These are phyloP conservation scores for Prenolepis imparis DNA, from an alignment of 2,888 invertebrate genomes.

Conservation along the genomic window DNA sequence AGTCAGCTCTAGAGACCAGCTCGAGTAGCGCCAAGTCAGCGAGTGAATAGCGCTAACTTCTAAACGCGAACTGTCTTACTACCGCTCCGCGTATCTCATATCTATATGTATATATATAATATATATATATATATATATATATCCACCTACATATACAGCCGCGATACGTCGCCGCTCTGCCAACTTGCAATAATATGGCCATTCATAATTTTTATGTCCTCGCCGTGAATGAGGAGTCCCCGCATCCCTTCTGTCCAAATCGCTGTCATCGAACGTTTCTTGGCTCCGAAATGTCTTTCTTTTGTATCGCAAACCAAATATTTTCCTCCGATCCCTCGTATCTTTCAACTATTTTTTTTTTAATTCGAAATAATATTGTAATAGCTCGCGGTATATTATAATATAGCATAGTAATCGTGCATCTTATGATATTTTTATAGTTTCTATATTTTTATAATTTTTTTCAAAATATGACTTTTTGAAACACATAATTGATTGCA, in stretches of 20 bases:
- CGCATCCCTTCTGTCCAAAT: neutral
- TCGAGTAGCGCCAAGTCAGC: slow-evolving; percentile 84
- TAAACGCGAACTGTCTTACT: slow-evolving; percentile 70
- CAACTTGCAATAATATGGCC: slow-evolving; percentile 80
- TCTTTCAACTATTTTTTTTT: neutral
- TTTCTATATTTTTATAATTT: neutral
- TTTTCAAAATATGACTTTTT: neutral
- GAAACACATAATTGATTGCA: neutral
- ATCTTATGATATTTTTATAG: neutral
- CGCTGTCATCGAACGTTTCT: slow-evolving; percentile 12
- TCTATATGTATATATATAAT: slow-evolving; percentile 59
- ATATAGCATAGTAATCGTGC: neutral
- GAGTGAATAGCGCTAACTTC: slow-evolving; percentile 79
- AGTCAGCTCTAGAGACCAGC: slow-evolving; percentile 82
- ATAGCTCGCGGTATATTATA: neutral
- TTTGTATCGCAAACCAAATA: neutral
- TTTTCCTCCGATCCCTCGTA: neutral
- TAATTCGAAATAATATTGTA: neutral
- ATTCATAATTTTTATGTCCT: slow-evolving; percentile 83
- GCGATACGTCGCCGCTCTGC: slow-evolving; percentile 68
- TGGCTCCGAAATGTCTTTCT: neutral
- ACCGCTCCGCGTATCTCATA: slow-evolving; percentile 76
- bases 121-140: neutral
- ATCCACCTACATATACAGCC: slow-evolving; percentile 65
- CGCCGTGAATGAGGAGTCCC: slow-evolving; percentile 70